Percentiles rank a stretch among this genome's conserved stretches.
These are phyloP conservation scores for Dinocampus coccinellae DNA, from an alignment of 2,888 invertebrate genomes.

Conservation along the genomic window DNA sequence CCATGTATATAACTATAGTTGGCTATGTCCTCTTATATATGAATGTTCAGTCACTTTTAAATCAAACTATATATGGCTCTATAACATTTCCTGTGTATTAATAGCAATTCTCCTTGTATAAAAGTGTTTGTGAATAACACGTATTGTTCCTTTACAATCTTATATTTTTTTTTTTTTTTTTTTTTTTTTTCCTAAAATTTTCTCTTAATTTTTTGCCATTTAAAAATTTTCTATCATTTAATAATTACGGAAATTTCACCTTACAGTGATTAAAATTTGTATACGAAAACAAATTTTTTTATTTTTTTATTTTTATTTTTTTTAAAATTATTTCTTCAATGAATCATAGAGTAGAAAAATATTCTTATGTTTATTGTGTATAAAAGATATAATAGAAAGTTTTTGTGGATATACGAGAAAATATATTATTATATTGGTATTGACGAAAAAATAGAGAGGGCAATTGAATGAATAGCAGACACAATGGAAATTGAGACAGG, in stretches of 20 bases:
- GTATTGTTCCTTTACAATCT: neutral
- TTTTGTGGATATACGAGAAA: neutral
- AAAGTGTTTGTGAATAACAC: neutral
- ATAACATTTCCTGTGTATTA: neutral
- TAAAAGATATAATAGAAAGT: neutral
- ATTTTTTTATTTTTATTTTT: too few relatives aligned
- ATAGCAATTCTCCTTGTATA: neutral
- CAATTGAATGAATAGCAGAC: neutral
- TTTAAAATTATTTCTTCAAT: too few relatives aligned
- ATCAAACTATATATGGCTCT: neutral
- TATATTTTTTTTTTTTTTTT: too few relatives aligned
- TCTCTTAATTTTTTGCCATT: neutral
- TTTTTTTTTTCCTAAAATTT: neutral
- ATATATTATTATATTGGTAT: neutral
- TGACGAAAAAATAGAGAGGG: neutral
- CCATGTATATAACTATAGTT: constrained; percentile 26
- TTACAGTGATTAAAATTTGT: neutral
- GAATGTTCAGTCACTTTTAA: neutral
- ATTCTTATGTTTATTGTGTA: neutral
- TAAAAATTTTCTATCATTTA: neutral
- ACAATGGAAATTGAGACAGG: neutral
- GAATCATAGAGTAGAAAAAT: neutral
- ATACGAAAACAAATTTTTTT: too few relatives aligned
- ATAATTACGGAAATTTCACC: neutral
- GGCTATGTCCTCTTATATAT: constrained; percentile 27